These are phyloP conservation scores for Urophycis tenuis DNA, from an alignment of 2,797 vertebrate genomes.

Conservation along the genomic window DNA sequence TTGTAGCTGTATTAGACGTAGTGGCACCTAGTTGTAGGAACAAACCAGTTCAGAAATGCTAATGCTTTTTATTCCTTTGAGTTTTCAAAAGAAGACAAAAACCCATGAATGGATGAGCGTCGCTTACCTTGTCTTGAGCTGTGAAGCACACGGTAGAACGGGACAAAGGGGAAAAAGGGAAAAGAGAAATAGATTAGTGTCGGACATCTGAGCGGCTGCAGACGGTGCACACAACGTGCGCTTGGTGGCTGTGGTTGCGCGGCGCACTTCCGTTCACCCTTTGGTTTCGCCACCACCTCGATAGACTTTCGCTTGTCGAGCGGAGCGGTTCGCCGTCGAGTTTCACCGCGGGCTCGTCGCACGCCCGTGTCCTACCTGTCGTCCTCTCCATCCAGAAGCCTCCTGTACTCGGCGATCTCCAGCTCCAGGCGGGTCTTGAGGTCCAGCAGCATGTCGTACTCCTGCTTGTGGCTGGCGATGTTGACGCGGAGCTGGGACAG, in stretches of 20 bases:
- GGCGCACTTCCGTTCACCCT: background rate
- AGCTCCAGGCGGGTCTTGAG: conserved; percentile 85
- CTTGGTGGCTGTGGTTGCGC: background rate
- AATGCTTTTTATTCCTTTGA: background rate
- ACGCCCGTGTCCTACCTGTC: conserved; percentile 42
- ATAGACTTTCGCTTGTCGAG: too few species aligned
- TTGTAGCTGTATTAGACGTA: background rate
- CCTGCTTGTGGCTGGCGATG: conserved; percentile 74
- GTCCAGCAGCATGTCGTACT: conserved; percentile 82
- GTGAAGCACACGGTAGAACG: conserved; percentile 3
- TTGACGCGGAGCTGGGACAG: conserved; percentile 72
- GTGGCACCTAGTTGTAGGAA: background rate
- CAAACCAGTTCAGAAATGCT: background rate
- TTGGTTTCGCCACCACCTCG: too few species aligned
- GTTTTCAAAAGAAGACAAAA: background rate
- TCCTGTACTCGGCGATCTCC: conserved; percentile 89
- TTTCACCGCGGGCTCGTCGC: too few species aligned
- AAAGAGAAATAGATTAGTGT: conserved; percentile 26
- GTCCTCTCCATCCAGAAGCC: conserved; percentile 80
- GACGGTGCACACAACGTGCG: background rate
- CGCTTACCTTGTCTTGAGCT: conserved; percentile 59
- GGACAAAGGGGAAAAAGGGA: background rate
- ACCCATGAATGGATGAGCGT: background rate
- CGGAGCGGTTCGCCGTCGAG: too few species aligned
- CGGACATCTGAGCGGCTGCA: background rate